Evolutionary conservation across 2,888 invertebrate species (phyloP), one percentile per base, ranked within the genome.

Genomic region (Agrotis exclamationis): DNA sequence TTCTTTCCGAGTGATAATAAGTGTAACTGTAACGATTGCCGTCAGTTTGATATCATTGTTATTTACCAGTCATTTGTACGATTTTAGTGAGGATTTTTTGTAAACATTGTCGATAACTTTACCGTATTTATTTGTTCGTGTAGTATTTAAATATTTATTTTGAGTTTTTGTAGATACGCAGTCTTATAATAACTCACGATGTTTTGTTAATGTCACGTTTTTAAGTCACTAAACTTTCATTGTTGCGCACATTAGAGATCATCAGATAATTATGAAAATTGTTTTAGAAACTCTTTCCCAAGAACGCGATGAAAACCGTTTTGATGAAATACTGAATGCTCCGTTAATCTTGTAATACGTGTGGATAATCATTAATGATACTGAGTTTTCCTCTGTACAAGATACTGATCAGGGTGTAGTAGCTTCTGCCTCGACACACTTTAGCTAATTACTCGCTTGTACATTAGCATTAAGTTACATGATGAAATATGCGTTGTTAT

Each of bases 371-470:
- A 57, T 70, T 68, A 73, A 69, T 66, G 76, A 72, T 74, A 74
- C 22, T 65, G n/a, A 73, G 75, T 76, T 83, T 74, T 81, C 76
- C 80, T 80, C 56, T 69, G 53, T 79, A 68, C 66, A 73, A 72
- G 77, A 74, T 84, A 71, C 70, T 72, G 76, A 85, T 82, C 79
- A 70, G 80, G 72, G 62, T 69, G 75, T 77, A 74, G 80, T 58
- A 73, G 69, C 72, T 80, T 81, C 82, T 85, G 79, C 89, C 88
- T 90, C 89, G 88, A 88, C 90, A 90, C 69, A 89, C 87, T 88
- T 87, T 76, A 72, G 72, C 70, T 86, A 86, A 87, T 84, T 84
- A 86, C 82, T 73, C 72, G 72, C 70, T 70, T 75, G 69, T 82
- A 60, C 69, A 85, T 86, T 85, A 86, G 75, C 79, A 83, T 85